phyloP scores from a whole-genome alignment of 2,888 invertebrate genomes.

The Chrysotoxum bicinctum region DNA sequence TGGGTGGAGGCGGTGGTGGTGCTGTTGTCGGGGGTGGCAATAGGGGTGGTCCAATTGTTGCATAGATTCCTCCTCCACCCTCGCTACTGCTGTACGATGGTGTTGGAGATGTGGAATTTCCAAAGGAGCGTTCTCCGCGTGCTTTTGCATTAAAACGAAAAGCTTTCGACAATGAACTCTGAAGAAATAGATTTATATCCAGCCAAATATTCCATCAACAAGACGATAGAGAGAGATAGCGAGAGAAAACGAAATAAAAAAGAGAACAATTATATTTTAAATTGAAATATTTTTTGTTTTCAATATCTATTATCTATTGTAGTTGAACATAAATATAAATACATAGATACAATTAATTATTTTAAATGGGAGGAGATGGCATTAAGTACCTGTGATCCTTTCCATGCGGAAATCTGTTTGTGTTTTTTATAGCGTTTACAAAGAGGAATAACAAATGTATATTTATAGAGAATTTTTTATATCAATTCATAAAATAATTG shows the following conservation, averaged over 20 bases:
- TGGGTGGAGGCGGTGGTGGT: slow-evolving; percentile 79
- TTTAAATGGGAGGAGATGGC: slow-evolving; percentile 12
- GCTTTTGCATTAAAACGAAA: slow-evolving; percentile 81
- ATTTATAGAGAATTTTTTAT: not conserved
- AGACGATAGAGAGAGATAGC: not conserved
- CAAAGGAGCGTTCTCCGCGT: slow-evolving; percentile 80
- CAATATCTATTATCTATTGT: not conserved
- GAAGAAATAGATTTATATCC: not conserved
- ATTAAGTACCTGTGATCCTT: slow-evolving; percentile 81
- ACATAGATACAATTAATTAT: not conserved
- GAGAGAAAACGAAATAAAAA: not conserved
- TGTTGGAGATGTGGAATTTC: slow-evolving; percentile 82
- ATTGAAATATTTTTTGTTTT: slow-evolving; percentile 2
- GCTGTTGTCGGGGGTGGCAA: slow-evolving; percentile 80
- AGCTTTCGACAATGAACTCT: slow-evolving; percentile 82
- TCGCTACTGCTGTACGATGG: slow-evolving; percentile 82
- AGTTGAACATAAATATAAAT: not conserved
- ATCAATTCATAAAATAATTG: slow-evolving; percentile 26
- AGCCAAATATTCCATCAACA: not conserved
- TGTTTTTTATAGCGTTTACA: slow-evolving; percentile 33
- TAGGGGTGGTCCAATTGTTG: slow-evolving; percentile 79
- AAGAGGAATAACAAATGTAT: slow-evolving; percentile 35
- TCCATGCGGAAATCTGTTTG: slow-evolving; percentile 81
- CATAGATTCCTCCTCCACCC: slow-evolving; percentile 81
- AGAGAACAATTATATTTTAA: not conserved